phyloP scores from a whole-genome alignment of 2,113 vertebrate genomes.

The Paedocypris sp. region DNA sequence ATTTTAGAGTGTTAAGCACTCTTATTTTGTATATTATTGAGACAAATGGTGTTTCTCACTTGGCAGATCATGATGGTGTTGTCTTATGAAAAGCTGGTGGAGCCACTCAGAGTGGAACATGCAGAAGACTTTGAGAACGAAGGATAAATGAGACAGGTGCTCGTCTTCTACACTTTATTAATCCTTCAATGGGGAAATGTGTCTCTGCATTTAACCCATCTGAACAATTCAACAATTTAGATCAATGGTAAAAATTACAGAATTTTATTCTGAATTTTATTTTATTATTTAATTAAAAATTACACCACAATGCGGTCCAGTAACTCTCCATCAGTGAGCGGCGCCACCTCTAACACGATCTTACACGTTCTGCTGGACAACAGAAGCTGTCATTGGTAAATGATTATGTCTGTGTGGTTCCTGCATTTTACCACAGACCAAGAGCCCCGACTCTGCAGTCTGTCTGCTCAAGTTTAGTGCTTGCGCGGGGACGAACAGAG shows the following conservation, averaged over 20 bases:
- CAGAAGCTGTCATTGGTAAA: slow-evolving; percentile 17
- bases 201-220: not conserved
- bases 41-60: not conserved
- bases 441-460: slow-evolving; percentile 17
- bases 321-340: not conserved
- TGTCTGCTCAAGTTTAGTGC: slow-evolving; percentile 20
- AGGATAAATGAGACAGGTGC: slow-evolving; percentile 37
- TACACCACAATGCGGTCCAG: too few relatives aligned
- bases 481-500: slow-evolving; percentile 19
- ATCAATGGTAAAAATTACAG: too few relatives aligned
- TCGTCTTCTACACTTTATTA: too few relatives aligned
- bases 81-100: slow-evolving; percentile 63
- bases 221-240: too few relatives aligned
- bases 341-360: not conserved
- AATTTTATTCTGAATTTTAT: too few relatives aligned
- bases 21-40: not conserved
- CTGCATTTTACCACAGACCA: slow-evolving; percentile 16
- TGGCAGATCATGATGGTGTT: slow-evolving; percentile 65
- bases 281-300: too few relatives aligned
- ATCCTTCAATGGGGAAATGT: too few relatives aligned
- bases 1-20: too few relatives aligned
- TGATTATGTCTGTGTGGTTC: slow-evolving; percentile 1
- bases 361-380: not conserved
- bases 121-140: slow-evolving; percentile 48
- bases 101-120: slow-evolving; percentile 45